These are phyloP conservation scores for Sminthurinus signatus DNA, from an alignment of 1,140 invertebrate genomes.

Conservation along the genomic window DNA sequence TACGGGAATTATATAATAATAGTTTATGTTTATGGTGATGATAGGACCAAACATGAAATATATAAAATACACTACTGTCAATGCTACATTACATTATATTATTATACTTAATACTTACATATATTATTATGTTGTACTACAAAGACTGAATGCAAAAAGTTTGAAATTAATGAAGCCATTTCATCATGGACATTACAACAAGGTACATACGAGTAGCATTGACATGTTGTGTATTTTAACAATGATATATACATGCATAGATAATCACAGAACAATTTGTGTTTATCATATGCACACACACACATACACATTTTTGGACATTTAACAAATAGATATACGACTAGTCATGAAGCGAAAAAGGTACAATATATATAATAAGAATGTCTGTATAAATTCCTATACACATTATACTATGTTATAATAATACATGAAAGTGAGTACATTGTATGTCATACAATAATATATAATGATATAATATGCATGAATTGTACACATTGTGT, in stretches of 20 bases:
- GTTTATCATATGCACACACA: neutral
- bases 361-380: too few species aligned
- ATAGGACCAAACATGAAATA: neutral
- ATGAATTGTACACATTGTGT: neutral
- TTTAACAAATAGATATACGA: neutral
- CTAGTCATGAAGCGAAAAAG: too few species aligned
- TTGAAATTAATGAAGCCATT: slow-evolving; percentile 9
- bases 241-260: too few species aligned
- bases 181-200: neutral
- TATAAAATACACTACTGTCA: neutral
- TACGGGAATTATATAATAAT: neutral
- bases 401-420: too few species aligned
- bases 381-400: too few species aligned
- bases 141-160: neutral
- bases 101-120: too few species aligned
- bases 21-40: neutral
- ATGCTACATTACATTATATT: too few species aligned
- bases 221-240: too few species aligned
- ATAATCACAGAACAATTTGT: too few species aligned
- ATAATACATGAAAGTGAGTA: too few species aligned
- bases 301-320: neutral
- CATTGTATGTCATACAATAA: neutral
- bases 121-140: neutral
- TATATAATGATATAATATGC: neutral
- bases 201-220: too few species aligned